Base-by-base conservation (phyloP, 2,797 vertebrate genomes). In the Macropodus opercularis region DNA sequence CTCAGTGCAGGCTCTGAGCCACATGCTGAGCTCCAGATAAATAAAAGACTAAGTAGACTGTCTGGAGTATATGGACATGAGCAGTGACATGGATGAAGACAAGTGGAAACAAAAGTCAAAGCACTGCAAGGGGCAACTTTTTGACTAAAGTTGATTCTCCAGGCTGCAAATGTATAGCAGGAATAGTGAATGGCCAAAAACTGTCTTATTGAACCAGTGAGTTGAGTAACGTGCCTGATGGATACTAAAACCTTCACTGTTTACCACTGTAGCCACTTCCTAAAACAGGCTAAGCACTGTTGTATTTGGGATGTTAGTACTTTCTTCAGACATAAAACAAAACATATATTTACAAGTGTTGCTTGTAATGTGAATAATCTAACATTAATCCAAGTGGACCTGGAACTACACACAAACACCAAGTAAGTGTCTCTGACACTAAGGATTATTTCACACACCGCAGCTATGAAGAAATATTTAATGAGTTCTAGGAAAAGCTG, bases 381-480 rank as follows among this genome's bases (percentile, higher is more conserved):
- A 3, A 18, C 3, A 6, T 71, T 62, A 75, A 59, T 69, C 54
- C 48, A 48, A 26, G 38, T 17, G 68, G 43, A 63, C 39, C 5
- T 26, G 42, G 36, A 18, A 39, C 24, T 19, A 5, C 22, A n/a
- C 40, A 24, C 34, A 51, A 49, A 50, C 53, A 34, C 49, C 63
- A 12, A 23, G 15, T 38, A 36, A 61, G 57, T 77, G 75, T 56
- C 41, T 39, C 57, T 41, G 57, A 64, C 55, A 26, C 46, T 6
- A 34, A 60, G 66, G 73, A 80, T 86, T 82, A 82, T 73, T 79
- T 64, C 15, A 41, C n/a, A 72, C 38, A 58, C 29, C 15, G 6
- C 40, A 17, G 34, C 68, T 36, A 24, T 46, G 36, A 58, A 67
- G 69, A 43, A 26, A 63, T 63, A 44, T 69, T 85, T 69, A 22